Conservation (phyloP, 1,140 invertebrate genomes). For the Penaeus chinensis region DNA sequence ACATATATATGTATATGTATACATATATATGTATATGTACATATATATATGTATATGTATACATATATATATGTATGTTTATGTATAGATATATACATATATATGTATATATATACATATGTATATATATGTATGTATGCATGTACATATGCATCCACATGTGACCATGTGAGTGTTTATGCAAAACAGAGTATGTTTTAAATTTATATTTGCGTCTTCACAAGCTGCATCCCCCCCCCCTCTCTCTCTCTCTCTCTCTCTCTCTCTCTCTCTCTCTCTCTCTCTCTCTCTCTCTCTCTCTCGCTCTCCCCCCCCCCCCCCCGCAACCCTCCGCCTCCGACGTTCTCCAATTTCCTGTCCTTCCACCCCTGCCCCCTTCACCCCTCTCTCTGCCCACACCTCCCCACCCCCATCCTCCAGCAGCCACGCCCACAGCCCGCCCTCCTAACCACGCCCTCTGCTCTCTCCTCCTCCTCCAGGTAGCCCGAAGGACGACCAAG, state of each 20-base stretch:
- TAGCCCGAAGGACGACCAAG: background rate
- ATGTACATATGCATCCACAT: background rate
- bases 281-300: too few species aligned
- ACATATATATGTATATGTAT: background rate
- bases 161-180: background rate
- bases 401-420: too few species aligned
- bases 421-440: background rate
- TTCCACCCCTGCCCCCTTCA: background rate
- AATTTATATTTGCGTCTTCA: too few species aligned
- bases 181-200: too few species aligned
- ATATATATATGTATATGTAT: constrained; percentile 12
- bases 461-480: background rate
- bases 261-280: too few species aligned
- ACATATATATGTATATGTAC: background rate
- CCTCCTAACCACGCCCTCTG: background rate
- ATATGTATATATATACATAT: background rate
- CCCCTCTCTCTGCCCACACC: background rate
- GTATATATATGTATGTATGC: background rate
- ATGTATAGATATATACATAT: constrained; percentile 20
- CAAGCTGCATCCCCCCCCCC: too few species aligned
- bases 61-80: background rate
- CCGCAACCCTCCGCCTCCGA: background rate
- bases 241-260: too few species aligned
- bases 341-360: too few species aligned
- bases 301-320: background rate